Base-by-base conservation (phyloP, 2,797 vertebrate genomes). In the Chiroxiphia lanceolata region DNA sequence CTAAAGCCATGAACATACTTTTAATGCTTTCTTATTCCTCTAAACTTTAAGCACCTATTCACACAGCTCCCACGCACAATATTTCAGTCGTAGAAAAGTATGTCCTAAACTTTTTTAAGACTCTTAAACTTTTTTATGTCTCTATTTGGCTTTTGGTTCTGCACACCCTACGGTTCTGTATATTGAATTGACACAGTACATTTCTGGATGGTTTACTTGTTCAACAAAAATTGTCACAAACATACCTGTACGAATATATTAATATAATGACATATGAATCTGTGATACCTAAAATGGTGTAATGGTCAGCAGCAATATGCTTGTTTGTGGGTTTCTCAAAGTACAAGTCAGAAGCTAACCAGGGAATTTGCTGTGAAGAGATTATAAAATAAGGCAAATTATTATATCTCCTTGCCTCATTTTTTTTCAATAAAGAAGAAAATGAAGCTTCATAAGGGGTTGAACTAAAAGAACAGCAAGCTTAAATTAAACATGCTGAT, bases 401-500 rank as follows among this genome's bases (percentile, higher is more conserved):
- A 65, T n/a, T 65, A 75, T 36, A 80, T 83, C 11, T 75, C 19
- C 17, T 45, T 40, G 36, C 56, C 8, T 1, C 53, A 26, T 4
- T 36, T 54, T 74, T 76, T 38, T 3, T 29, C 54, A 83, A 63
- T 27, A 45, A 82, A 79, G 15, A 42, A 76, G 38, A 94, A 91
- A 83, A 51, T 15, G 87, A 78, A 34, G 18, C 70, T 82, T 23
- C 14, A 10, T 76, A 84, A 65, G 25, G 95, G 17, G 38, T n/a
- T 79, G 47, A 93, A 60, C 56, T 79, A 56, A 76, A 70, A 23
- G 36, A 64, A 87, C n/a, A 79, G 40, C 20, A 74, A 93, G 86
- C 81, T 93, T 95, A 65, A 95, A n/a, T 78, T 87, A 61, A 93
- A 76, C 44, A 92, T 34, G 59, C 61, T 79, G 59, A 70, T 15